Conservation (phyloP, 1,140 invertebrate species). For the Thereuonema tuberculata region DNA sequence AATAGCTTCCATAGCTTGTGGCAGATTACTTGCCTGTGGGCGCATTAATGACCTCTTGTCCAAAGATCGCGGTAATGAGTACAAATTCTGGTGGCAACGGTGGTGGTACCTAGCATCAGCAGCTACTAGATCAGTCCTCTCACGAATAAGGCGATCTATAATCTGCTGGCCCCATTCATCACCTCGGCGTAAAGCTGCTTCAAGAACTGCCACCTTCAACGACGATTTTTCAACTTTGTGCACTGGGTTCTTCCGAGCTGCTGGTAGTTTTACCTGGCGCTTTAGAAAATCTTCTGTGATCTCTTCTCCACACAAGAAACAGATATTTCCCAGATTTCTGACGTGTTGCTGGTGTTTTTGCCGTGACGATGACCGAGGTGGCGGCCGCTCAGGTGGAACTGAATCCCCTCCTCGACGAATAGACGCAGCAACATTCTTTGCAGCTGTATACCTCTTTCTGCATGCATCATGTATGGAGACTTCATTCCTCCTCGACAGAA, state of each 20-base stretch:
- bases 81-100: neutral
- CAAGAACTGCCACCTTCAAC: neutral
- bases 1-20: slow-evolving; percentile 7
- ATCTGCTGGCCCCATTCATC: slow-evolving; percentile 3
- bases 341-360: slow-evolving; percentile 15
- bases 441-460: slow-evolving; percentile 16
- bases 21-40: slow-evolving; percentile 1
- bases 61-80: neutral
- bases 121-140: neutral
- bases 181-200: neutral
- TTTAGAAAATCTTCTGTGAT: slow-evolving; percentile 17
- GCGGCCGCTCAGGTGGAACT: slow-evolving; percentile 9
- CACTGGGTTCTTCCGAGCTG: neutral
- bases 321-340: slow-evolving; percentile 5
- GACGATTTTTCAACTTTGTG: neutral
- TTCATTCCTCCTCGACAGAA: slow-evolving; percentile 16
- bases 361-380: too few relatives aligned
- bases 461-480: slow-evolving; percentile 15
- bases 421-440: slow-evolving; percentile 17
- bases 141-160: neutral
- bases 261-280: slow-evolving; percentile 7
- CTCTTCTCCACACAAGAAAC: slow-evolving; percentile 18
- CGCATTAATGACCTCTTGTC: slow-evolving; percentile 11
- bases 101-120: neutral
- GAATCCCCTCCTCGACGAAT: slow-evolving; percentile 16